phyloP scores from a whole-genome alignment of 2,888 invertebrate species.

The Euplexia lucipara region DNA sequence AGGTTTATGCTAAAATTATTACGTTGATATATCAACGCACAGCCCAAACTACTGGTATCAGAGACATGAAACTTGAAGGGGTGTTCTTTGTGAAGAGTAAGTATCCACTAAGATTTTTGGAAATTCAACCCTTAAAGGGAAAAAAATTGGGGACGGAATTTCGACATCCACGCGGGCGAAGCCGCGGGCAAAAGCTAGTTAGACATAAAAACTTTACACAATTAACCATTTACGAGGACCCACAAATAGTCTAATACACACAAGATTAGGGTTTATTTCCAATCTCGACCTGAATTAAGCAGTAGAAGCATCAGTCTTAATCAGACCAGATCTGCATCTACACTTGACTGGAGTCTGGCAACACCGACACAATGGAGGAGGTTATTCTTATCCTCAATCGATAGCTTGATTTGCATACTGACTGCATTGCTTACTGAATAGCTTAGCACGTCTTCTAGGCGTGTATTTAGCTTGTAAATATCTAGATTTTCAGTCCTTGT shows the following conservation, averaged over 20 bases:
- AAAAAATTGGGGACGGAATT: too few species aligned
- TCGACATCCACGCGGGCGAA: too few species aligned
- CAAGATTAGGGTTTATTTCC: not conserved
- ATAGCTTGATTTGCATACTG: slow-evolving; percentile 47
- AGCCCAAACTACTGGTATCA: too few species aligned
- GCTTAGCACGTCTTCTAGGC: slow-evolving; percentile 2
- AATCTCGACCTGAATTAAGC: slow-evolving; percentile 9
- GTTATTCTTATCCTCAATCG: slow-evolving; percentile 52
- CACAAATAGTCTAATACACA: too few species aligned
- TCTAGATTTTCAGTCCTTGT: not conserved
- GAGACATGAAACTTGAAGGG: too few species aligned
- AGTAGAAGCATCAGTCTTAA: slow-evolving; percentile 35
- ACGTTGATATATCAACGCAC: too few species aligned
- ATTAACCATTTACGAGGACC: not conserved
- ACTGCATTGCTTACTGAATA: slow-evolving; percentile 18
- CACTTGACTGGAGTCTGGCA: slow-evolving; percentile 41
- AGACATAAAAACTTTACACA: not conserved
- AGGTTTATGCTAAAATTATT: too few species aligned
- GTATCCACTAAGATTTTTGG: too few species aligned
- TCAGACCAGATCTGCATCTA: slow-evolving; percentile 25
- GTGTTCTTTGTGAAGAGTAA: too few species aligned
- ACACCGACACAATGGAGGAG: slow-evolving; percentile 11
- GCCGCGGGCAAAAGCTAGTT: too few species aligned
- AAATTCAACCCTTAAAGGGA: too few species aligned
- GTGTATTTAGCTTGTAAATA: slow-evolving; percentile 3